Conservation (phyloP, 2,888 invertebrate genomes). For the Acanthosepion esculentum region DNA sequence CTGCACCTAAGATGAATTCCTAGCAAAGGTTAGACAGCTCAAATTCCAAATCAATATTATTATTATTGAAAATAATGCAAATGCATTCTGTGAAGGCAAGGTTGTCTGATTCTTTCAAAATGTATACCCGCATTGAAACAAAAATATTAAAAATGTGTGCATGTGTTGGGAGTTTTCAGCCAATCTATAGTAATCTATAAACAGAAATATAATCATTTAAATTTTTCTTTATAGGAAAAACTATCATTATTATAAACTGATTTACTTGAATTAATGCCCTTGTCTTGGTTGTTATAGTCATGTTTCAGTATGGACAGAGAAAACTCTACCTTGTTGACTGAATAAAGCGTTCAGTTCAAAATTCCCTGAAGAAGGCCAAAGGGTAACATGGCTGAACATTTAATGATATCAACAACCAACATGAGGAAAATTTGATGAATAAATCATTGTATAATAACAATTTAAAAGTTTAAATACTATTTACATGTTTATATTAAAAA, state of each 20-base stretch:
- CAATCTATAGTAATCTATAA: not conserved
- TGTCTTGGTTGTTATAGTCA: too few species aligned
- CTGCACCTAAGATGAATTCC: not conserved
- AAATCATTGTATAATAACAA: too few species aligned
- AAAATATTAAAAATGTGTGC: not conserved
- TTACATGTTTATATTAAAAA: not conserved
- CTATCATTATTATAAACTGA: too few species aligned
- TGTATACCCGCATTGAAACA: not conserved
- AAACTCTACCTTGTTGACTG: too few species aligned
- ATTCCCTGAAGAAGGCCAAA: too few species aligned
- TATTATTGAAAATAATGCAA: not conserved
- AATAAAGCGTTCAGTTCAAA: too few species aligned
- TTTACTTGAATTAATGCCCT: too few species aligned
- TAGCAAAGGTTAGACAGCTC: conserved; percentile 33
- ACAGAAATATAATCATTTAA: not conserved
- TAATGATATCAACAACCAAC: too few species aligned
- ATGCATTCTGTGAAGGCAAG: conserved; percentile 6
- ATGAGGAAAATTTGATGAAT: too few species aligned
- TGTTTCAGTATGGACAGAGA: too few species aligned
- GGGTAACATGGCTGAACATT: too few species aligned
- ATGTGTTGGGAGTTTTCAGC: not conserved
- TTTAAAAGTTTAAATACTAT: not conserved
- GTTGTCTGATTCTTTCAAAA: not conserved
- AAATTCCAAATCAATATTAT: not conserved
- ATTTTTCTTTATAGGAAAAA: too few species aligned